Conservation (phyloP, 2,888 invertebrate species). For the Platycnemis pennipes region DNA sequence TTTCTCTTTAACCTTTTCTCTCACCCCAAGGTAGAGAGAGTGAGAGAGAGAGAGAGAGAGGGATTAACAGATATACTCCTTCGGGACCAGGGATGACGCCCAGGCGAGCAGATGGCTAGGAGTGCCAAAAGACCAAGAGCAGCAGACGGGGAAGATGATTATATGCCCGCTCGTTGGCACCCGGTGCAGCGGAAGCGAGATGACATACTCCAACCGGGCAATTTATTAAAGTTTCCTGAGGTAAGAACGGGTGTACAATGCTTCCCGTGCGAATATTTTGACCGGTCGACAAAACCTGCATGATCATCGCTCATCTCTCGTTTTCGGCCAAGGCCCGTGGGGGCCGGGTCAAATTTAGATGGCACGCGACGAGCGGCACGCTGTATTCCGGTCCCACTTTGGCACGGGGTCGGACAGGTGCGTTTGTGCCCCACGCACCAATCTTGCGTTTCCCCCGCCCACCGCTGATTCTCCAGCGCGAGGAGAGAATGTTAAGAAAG, state of each 20-base stretch:
- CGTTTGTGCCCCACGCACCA: background rate
- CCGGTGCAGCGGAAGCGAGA: background rate
- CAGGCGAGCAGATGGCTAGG: background rate
- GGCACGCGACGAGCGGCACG: background rate
- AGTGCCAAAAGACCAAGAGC: background rate
- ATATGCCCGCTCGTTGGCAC: background rate
- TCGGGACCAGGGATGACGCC: background rate
- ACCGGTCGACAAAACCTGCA: background rate
- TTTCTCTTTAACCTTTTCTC: background rate
- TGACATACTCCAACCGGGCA: background rate
- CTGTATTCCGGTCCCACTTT: background rate
- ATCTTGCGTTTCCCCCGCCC: background rate
- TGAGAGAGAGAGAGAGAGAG: background rate
- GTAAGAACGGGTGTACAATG: background rate
- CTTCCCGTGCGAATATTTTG: background rate
- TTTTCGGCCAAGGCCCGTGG: background rate
- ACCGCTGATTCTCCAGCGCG: background rate
- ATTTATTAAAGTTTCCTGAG: background rate
- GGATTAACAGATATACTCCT: background rate
- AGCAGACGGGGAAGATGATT: background rate
- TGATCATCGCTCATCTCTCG: background rate
- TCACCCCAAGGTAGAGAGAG: background rate
- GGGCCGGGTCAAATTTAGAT: constrained; percentile 8
- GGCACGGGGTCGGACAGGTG: background rate
- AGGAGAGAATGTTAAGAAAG: background rate